Percentiles rank a stretch among this genome's conserved stretches.
These are phyloP conservation scores for Poecilia velifera DNA, from an alignment of 2,797 vertebrate genomes.

Conservation along the genomic window DNA sequence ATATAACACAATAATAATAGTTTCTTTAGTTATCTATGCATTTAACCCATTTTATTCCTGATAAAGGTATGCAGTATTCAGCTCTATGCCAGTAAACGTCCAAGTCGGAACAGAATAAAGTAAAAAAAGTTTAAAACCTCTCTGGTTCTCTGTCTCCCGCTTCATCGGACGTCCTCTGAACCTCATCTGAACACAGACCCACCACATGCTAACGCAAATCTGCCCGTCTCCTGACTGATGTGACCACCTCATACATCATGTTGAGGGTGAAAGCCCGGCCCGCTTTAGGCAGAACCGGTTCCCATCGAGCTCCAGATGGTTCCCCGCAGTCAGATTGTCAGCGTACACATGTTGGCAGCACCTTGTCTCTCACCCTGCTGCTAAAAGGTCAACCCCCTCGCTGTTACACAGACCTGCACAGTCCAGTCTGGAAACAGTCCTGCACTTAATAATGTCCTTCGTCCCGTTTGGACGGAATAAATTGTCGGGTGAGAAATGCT, in stretches of 20 bases:
- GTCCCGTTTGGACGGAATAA: conserved; percentile 28
- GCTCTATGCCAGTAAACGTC: background rate
- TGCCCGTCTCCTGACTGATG: background rate
- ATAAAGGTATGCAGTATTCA: background rate
- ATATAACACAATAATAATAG: background rate
- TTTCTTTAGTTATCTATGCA: background rate
- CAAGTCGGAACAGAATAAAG: background rate
- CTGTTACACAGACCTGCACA: conserved; percentile 30
- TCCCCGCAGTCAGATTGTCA: conserved; percentile 53
- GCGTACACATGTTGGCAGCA: conserved; percentile 50
- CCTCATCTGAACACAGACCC: background rate
- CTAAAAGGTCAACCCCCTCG: conserved; percentile 58
- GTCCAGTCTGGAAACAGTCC: conserved; percentile 35
- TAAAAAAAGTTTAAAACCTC: background rate
- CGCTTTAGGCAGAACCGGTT: conserved; percentile 30
- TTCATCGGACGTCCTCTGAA: background rate
- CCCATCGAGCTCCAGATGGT: conserved; percentile 33
- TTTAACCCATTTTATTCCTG: background rate
- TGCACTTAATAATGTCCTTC: conserved; percentile 18
- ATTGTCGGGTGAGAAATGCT: conserved; percentile 18
- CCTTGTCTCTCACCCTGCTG: conserved; percentile 43
- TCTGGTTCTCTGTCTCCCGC: background rate
- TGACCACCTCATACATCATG: background rate
- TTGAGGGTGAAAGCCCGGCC: conserved; percentile 2
- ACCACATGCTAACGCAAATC: background rate